Base-by-base conservation (phyloP, 2,113 vertebrate genomes). In the Hippocampus barbouri region DNA sequence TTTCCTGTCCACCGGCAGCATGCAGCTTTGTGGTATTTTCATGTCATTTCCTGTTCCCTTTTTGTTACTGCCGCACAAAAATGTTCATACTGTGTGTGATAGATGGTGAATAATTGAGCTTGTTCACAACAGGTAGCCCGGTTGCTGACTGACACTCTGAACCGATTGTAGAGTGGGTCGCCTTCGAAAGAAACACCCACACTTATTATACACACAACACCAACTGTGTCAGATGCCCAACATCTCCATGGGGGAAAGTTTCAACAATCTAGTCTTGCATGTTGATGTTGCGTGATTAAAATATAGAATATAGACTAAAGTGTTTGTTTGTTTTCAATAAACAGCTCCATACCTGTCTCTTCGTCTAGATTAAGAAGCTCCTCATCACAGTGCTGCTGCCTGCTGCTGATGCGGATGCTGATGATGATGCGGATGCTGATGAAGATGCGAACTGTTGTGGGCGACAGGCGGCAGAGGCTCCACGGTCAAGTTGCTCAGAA, bases 301-400 rank as follows among this genome's bases (percentile, higher is more conserved):
- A 34, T 16, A 34, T 34, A 62, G 14, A n/a, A 41, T 21, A 40
- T 1, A 7, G 12, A 27, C 7, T 3, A 25, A 16, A 53, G 11
- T 56, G 7, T 56, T 30, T 30, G 27, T 7, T 61, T 61, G 5
- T 61, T 30, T 18, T 11, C 8, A 23, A 54, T 34, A 34, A 21
- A 78, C 78, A 71, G 79, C 75, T 75, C 10, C 60, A 7, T 84
- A 89, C 87, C 89, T 90, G 89, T 88, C 15, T 47, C 80, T 64
- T 59, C 72, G 83, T 72, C 86, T 86, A 89, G 83, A 84, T 82
- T 76, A 72, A 75, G 66, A 79, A 68, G 72, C 60, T 83, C 71
- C 76, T 89, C 89, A 90, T 90, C 80, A 78, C 89, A 87, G 11
- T 75, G 77, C 3, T 74, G 74, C 2, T 54, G 71, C 20, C 5